Evolutionary conservation across 2,888 invertebrate genomes (phyloP).

Genomic region (Myopa testacea): DNA sequence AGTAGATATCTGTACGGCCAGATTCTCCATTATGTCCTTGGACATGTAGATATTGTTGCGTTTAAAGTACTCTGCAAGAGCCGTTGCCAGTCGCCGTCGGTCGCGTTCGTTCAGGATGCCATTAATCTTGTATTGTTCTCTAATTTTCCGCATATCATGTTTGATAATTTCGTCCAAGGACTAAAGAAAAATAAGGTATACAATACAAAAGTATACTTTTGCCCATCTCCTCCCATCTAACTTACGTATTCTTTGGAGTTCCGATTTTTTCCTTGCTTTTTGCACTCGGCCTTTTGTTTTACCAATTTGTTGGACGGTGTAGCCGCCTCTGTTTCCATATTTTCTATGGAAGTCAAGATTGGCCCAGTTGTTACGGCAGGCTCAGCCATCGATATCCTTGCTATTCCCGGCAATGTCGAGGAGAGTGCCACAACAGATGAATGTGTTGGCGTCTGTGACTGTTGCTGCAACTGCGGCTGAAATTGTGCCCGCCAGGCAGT

Average conservation of each 20-base stretch:
- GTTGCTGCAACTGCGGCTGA: slow-evolving; percentile 3
- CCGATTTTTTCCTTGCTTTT: neutral
- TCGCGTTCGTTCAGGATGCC: slow-evolving; percentile 35
- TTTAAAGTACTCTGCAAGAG: slow-evolving; percentile 28
- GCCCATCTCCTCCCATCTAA: neutral
- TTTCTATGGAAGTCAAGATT: neutral
- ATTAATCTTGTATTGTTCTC: slow-evolving; percentile 27
- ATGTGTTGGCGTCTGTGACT: neutral
- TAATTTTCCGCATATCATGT: slow-evolving; percentile 31
- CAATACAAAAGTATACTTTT: neutral
- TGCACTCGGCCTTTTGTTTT: neutral
- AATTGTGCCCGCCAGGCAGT: slow-evolving; percentile 5
- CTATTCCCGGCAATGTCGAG: neutral
- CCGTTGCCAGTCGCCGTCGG: slow-evolving; percentile 27
- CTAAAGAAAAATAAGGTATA: neutral
- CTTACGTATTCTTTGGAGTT: slow-evolving; percentile 10
- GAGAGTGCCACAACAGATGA: neutral
- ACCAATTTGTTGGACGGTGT: neutral
- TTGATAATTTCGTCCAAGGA: slow-evolving; percentile 27
- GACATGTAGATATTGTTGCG: slow-evolving; percentile 33
- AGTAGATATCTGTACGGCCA: slow-evolving; percentile 32
- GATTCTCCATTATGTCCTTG: slow-evolving; percentile 30
- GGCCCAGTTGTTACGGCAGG: neutral
- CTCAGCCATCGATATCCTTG: neutral
- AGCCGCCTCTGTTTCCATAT: neutral